Conservation (phyloP, 2,113 vertebrate species). For the Eptatretus burgeri region DNA sequence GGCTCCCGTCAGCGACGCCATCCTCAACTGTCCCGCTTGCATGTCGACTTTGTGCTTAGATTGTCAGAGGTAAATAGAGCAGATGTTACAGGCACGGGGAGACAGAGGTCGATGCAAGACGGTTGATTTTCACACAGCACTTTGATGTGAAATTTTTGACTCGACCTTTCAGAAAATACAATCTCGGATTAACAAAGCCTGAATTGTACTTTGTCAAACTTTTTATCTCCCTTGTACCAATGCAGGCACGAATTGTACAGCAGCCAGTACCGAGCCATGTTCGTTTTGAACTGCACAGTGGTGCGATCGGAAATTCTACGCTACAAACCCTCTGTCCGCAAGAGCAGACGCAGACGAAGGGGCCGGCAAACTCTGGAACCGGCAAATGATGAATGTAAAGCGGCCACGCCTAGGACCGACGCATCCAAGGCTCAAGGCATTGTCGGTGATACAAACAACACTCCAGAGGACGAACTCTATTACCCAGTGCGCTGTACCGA, state of each 20-base stretch:
- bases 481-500: conserved; percentile 57
- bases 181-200: no score
- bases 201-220: no score
- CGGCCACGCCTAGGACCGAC: no score
- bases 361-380: conserved; percentile 12
- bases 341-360: conserved; percentile 22
- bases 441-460: conserved; percentile 12
- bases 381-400: no score
- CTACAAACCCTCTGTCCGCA: conserved; percentile 23
- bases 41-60: conserved; percentile 84
- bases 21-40: conserved; percentile 81
- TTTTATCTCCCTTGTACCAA: neutral
- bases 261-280: conserved; percentile 89
- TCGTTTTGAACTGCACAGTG: conserved; percentile 81
- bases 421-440: no score
- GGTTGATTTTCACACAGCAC: no score
- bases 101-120: neutral
- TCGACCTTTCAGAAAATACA: no score
- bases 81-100: neutral
- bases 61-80: conserved; percentile 47
- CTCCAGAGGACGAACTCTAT: conserved; percentile 32
- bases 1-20: conserved; percentile 47
- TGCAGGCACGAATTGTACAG: conserved; percentile 64
- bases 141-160: no score
- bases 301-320: conserved; percentile 45